These are phyloP conservation scores for Callaeas wilsoni DNA, from an alignment of 2,113 vertebrate species.

Conservation along the genomic window DNA sequence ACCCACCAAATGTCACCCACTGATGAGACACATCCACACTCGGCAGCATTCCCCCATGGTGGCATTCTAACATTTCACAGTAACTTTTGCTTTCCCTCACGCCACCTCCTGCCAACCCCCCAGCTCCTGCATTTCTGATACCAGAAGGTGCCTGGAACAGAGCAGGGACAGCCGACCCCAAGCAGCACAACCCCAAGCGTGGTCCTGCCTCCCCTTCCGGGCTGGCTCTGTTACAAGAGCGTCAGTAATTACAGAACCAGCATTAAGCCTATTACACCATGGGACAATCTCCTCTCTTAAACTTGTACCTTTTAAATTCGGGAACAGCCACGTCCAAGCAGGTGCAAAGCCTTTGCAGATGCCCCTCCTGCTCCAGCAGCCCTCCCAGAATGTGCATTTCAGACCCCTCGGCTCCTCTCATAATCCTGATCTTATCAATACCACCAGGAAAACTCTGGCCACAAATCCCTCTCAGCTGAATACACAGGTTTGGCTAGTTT, in stretches of 20 bases:
- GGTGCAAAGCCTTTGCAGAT: not conserved
- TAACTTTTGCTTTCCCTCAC: not conserved
- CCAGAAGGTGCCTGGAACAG: not conserved
- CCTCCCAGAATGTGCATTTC: not conserved
- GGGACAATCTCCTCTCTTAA: not conserved
- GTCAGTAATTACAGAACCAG: not conserved
- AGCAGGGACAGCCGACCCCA: not conserved
- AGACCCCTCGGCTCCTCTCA: not conserved
- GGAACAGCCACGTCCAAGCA: not conserved
- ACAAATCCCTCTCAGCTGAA: not conserved
- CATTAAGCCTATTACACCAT: not conserved
- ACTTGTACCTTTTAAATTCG: not conserved
- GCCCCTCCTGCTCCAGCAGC: not conserved
- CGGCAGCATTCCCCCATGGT: not conserved
- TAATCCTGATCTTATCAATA: not conserved
- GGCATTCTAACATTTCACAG: not conserved
- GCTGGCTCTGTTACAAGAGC: not conserved
- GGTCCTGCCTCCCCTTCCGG: not conserved
- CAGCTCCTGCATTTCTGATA: accelerated
- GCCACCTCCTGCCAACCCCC: not conserved
- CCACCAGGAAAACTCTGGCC: not conserved
- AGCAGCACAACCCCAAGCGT: accelerated
- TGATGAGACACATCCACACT: not conserved
- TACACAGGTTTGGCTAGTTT: not conserved
- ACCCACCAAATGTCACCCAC: not conserved